Base-by-base conservation (phyloP, 2,888 invertebrate species). In the Volucella bombylans region DNA sequence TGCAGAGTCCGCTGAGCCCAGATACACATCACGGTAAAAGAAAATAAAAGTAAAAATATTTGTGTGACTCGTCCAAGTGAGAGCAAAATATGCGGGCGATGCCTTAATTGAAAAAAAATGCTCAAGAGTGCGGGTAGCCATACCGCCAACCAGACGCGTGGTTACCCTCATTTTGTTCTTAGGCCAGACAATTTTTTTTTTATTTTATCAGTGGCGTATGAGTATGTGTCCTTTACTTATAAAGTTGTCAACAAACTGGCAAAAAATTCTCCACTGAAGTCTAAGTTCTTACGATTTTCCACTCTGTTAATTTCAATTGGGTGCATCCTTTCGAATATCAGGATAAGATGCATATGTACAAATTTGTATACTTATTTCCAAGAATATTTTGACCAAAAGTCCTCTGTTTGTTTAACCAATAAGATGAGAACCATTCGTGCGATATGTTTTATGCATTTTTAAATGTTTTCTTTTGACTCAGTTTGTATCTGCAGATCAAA, bases 101-200 rank as follows among this genome's bases (percentile, higher is more conserved):
- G 80, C 62, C 81, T 77, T 81, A 85, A 85, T 85, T 85, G 85
- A 85, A 85, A 85, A 65, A 79, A 77, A 76, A 52, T 76, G 45
- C 68, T 77, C 41, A 43, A 74, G 67, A 64, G 67, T 83, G 59
- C 55, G 83, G 62, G 76, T 57, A 18, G 41, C 54, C 43, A 43
- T 23, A 49, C 39, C 54, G 57, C 49, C 67, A 47, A 72, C 11
- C 49, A 3, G 23, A 23, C 23, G 23, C 23, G 23, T 54, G 45
- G 45, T 41, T 62, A 31, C 41, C 38, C 52, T 50, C 43, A 31
- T 31, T 41, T 43, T 69, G 39, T 38, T 45, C 12, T 62, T 69
- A 54, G 59, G 59, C 31, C 39, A n/a, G 31, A 14, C 15, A 47
- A 31, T n/a, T n/a, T n/a, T n/a, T 45, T 64, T 68, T 69, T 41